A percentile compares a stretch with the other conserved stretches of the same genome.
Evolutionary conservation across 2,113 vertebrate species (phyloP).

Genomic region (Desmodus rotundus): DNA sequence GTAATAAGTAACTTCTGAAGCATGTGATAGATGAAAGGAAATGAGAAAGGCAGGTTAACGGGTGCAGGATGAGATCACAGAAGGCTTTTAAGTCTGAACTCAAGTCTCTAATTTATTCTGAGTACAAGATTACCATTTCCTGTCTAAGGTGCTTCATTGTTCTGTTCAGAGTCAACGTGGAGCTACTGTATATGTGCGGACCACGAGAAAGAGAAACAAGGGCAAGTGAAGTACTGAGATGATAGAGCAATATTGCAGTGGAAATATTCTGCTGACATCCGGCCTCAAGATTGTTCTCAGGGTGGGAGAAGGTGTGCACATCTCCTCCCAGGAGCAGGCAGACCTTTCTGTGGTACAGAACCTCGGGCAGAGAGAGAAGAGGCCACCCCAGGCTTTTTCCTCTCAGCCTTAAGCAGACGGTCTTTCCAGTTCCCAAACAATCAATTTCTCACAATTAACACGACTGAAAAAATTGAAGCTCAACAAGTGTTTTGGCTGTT

Average conservation of each 20-base stretch:
- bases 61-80: neutral
- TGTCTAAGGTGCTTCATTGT: no score
- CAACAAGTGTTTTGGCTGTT: slow-evolving; percentile 33
- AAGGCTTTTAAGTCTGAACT: neutral
- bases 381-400: neutral
- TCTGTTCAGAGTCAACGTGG: neutral
- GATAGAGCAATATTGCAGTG: neutral
- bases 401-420: neutral
- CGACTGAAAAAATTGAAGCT: neutral
- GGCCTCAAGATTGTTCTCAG: neutral
- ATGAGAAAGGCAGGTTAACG: neutral
- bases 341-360: neutral
- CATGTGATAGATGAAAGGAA: neutral
- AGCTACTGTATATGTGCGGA: rapidly evolving
- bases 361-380: neutral
- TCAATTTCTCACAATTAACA: neutral
- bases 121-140: no score
- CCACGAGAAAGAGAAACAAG: neutral
- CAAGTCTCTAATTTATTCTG: neutral
- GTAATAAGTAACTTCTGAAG: neutral
- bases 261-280: neutral
- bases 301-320: rapidly evolving
- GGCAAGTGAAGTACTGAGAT: neutral
- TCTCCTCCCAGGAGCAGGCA: neutral
- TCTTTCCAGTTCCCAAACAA: neutral